Conservation (phyloP, 1,140 invertebrate genomes). For the Heliconius melpomene region DNA sequence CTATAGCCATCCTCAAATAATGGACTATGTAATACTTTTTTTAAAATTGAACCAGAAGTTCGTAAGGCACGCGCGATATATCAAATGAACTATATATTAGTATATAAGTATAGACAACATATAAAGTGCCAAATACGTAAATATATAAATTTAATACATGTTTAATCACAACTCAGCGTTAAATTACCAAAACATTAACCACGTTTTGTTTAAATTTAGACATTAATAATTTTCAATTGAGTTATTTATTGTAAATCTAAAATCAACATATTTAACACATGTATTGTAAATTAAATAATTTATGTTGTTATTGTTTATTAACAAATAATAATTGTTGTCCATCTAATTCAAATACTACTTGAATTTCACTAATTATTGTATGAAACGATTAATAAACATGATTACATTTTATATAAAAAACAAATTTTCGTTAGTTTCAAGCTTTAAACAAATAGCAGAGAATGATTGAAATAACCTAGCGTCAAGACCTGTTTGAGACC, state of each 20-base stretch:
- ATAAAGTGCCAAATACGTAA: neutral
- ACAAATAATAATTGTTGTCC: neutral
- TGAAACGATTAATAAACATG: too few relatives aligned
- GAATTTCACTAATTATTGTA: neutral
- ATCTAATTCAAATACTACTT: neutral
- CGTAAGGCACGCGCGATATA: too few relatives aligned
- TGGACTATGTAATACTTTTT: too few relatives aligned
- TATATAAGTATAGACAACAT: neutral
- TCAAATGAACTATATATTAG: too few relatives aligned
- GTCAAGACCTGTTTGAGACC: too few relatives aligned
- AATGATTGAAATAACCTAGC: too few relatives aligned
- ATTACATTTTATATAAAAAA: too few relatives aligned
- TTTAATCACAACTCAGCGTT: neutral
- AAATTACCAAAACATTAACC: conserved; percentile 1
- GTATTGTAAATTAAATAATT: neutral
- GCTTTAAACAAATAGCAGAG: too few relatives aligned
- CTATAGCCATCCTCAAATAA: too few relatives aligned
- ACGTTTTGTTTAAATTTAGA: neutral
- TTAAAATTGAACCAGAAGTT: too few relatives aligned
- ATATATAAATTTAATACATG: neutral
- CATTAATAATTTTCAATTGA: neutral
- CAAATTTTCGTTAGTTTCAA: too few relatives aligned
- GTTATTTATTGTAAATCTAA: neutral
- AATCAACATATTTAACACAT: neutral
- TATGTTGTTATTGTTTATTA: neutral